These are phyloP conservation scores for Zoanthus solanderi DNA, from an alignment of 92 coral and sea anemone species.

Conservation along the genomic window DNA sequence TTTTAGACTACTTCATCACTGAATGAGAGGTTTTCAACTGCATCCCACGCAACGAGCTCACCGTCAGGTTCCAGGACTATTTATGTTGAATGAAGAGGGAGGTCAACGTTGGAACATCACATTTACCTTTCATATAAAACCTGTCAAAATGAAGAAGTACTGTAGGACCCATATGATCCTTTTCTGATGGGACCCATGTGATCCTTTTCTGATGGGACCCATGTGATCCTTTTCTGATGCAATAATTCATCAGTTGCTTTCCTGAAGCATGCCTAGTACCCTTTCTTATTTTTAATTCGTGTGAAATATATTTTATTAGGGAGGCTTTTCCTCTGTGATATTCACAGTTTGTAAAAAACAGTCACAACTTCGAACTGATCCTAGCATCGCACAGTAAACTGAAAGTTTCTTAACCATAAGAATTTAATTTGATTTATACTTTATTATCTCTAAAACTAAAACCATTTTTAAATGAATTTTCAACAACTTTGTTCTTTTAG, in stretches of 20 bases:
- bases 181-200: no score
- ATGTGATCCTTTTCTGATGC: no score
- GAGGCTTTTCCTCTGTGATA: not conserved
- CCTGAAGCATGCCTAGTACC: not conserved
- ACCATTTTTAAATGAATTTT: no score
- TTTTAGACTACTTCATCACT: slow-evolving; percentile 34
- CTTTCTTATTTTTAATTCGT: not conserved
- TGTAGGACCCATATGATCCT: no score
- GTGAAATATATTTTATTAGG: not conserved
- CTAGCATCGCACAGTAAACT: not conserved
- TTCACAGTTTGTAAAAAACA: not conserved
- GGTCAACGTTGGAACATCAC: not conserved
- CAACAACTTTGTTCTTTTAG: no score
- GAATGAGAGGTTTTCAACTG: slow-evolving; percentile 36
- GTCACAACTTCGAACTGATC: not conserved
- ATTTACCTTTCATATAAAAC: not conserved
- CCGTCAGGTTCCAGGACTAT: slow-evolving; percentile 16
- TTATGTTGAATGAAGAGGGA: not conserved
- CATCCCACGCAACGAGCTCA: not conserved
- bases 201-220: no score
- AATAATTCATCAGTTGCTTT: no score
- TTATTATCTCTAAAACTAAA: no score
- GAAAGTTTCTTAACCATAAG: no score
- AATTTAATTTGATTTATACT: no score
- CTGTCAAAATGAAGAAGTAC: not conserved